Evolutionary conservation across 2,888 invertebrate species (phyloP), one percentile per base, ranked within the genome.

Genomic region (Lypha dubia): DNA sequence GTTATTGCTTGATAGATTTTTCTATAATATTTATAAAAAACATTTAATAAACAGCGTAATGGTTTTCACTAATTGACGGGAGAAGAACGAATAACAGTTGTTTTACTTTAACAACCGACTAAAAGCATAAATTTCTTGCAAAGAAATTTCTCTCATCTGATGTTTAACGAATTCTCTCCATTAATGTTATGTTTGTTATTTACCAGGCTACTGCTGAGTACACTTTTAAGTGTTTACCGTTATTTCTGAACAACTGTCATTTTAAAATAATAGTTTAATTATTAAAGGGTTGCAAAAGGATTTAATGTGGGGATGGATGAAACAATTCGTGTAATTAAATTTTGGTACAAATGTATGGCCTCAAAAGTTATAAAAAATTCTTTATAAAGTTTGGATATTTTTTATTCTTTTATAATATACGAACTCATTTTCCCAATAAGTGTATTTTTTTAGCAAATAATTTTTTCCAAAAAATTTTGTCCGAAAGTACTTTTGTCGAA

Each of bases 1-100:
- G 87, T 86, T 87, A 88, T 88, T 87, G 87, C 71, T 73, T 79
- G 58, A 49, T 65, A 44, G 53, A 53, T 63, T 28, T 65, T 79
- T 49, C n/a, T 60, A 44, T n/a, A 17, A 35, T 67, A 22, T 67
- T 41, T 68, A 62, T 73, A 11, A 76, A n/a, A 80, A 73, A 35
- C 70, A 53, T 70, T 84, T 87, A n/a, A n/a, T n/a, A 86, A 82
- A 63, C 79, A 74, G 76, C 85, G 85, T 87, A 87, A 79, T 76
- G 86, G 87, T 84, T 65, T 89, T 89, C 89, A 90, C 88, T 90
- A 90, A 90, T 90, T 90, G 90, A 90, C 90, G 88, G 89, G 88
- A 89, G 90, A 90, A 89, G 89, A 89, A 83, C 86, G 85, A 84
- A 84, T 83, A 88, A 87, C 84, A 81, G 77, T 81, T 84, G 65